A percentile compares a stretch with the other conserved stretches of the same genome.
Evolutionary conservation across 2,113 vertebrate species (phyloP).

Genomic region (Orycteropus afer): DNA sequence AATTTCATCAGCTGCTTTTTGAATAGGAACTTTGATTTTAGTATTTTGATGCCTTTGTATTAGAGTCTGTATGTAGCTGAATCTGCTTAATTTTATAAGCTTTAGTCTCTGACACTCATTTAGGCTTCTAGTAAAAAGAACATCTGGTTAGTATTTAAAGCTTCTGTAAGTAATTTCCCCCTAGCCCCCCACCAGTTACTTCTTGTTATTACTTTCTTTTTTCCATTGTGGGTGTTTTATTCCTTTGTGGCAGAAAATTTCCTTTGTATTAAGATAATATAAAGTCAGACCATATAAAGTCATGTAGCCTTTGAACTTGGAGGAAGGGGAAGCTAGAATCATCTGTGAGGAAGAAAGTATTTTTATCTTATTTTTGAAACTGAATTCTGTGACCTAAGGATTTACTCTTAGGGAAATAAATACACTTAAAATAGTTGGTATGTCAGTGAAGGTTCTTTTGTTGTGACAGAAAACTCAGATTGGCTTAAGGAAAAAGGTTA

Average conservation of each 20-base stretch:
- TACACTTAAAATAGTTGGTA: conserved; percentile 52
- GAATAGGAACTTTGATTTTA: conserved; percentile 61
- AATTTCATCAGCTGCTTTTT: conserved; percentile 71
- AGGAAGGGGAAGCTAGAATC: not conserved
- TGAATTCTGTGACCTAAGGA: conserved; percentile 37
- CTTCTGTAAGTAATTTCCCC: not conserved
- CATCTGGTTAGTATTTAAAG: conserved; percentile 54
- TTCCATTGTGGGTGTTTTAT: conserved; percentile 50
- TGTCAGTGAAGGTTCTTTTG: not conserved
- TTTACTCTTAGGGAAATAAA: conserved; percentile 50
- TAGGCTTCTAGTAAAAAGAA: not conserved
- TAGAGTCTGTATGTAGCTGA: conserved; percentile 27
- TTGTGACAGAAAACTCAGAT: not conserved
- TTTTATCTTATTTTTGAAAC: conserved; percentile 46
- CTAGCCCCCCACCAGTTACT: not conserved
- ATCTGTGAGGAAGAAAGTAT: not conserved
- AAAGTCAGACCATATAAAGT: conserved; percentile 32
- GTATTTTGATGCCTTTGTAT: conserved; percentile 60
- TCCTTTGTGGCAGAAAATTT: conserved; percentile 24
- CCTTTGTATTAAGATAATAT: not conserved
- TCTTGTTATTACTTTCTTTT: conserved; percentile 55
- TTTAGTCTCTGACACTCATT: conserved; percentile 35
- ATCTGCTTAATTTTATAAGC: conserved; percentile 47
- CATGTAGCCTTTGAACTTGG: conserved; percentile 19
- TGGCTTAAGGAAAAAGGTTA: not conserved